phyloP scores from a whole-genome alignment of 2,113 vertebrate genomes.

The Protomyctophum bolini region DNA sequence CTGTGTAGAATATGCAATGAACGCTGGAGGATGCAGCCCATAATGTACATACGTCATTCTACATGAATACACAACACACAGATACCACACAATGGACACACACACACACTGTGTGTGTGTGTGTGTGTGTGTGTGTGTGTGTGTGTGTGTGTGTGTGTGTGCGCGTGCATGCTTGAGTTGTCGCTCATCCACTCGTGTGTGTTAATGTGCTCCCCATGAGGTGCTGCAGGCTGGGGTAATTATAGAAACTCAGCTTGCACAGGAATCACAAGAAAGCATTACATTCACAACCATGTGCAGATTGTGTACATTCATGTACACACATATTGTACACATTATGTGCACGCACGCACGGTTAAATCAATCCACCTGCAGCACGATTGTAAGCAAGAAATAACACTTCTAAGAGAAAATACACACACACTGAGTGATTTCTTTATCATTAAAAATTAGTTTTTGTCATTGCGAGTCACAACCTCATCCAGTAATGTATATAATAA shows the following conservation, averaged over 20 bases:
- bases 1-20: background rate
- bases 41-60: too few relatives aligned
- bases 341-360: background rate
- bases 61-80: too few relatives aligned
- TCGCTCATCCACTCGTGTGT: constrained; percentile 76
- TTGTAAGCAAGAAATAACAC: background rate
- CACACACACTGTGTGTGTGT: constrained; percentile 15
- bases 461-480: background rate
- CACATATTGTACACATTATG: background rate
- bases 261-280: constrained; percentile 58
- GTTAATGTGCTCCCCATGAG: constrained; percentile 77
- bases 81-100: too few relatives aligned
- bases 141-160: constrained; percentile 12
- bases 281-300: constrained; percentile 52
- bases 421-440: background rate
- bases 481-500: background rate
- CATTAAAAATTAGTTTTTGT: background rate
- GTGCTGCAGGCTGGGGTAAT: constrained; percentile 76
- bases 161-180: constrained; percentile 41
- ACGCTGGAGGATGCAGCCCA: background rate
- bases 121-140: constrained; percentile 1
- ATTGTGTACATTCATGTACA: background rate
- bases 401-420: background rate
- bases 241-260: constrained; percentile 71
- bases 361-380: background rate